Evolutionary conservation across 2,888 invertebrate species (phyloP).

Genomic region (Caenorhabditis sp.): DNA sequence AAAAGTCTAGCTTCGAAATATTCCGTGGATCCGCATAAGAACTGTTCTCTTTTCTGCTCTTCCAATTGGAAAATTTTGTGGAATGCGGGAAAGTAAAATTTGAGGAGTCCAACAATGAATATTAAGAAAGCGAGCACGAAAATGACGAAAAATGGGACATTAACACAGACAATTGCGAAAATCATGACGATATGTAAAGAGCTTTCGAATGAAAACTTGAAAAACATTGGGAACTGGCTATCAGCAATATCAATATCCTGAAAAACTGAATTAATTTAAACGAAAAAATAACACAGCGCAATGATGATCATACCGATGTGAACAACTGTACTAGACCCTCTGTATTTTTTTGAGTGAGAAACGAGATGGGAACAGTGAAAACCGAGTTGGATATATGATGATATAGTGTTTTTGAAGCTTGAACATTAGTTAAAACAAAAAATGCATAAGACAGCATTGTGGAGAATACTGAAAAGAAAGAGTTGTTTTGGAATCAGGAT

Average conservation of each 20-base stretch:
- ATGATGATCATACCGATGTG: slow-evolving; percentile 38
- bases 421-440: slow-evolving; percentile 50
- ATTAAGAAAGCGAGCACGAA: slow-evolving; percentile 64
- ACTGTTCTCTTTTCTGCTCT: slow-evolving; percentile 35
- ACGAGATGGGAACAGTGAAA: slow-evolving; percentile 75
- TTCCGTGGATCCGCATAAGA: slow-evolving; percentile 47
- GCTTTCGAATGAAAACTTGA: slow-evolving; percentile 64
- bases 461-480: slow-evolving; percentile 55
- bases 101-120: slow-evolving; percentile 81
- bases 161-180: slow-evolving; percentile 54
- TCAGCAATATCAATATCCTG: slow-evolving; percentile 73
- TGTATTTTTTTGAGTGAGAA: slow-evolving; percentile 78
- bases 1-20: slow-evolving; percentile 45
- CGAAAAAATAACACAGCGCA: too few relatives aligned
- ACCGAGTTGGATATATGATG: slow-evolving; percentile 71
- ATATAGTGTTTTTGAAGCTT: slow-evolving; percentile 70
- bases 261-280: not conserved
- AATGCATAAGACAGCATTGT: slow-evolving; percentile 57
- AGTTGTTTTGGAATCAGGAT: not conserved
- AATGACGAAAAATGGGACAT: slow-evolving; percentile 57
- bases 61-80: slow-evolving; percentile 83
- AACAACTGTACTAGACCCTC: slow-evolving; percentile 79
- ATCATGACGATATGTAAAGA: slow-evolving; percentile 61
- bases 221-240: slow-evolving; percentile 58
- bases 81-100: slow-evolving; percentile 94